Percentiles rank a stretch among this genome's conserved stretches.
Evolutionary conservation across 2,888 invertebrate genomes (phyloP).

Genomic region (Eupithecia abbreviata): DNA sequence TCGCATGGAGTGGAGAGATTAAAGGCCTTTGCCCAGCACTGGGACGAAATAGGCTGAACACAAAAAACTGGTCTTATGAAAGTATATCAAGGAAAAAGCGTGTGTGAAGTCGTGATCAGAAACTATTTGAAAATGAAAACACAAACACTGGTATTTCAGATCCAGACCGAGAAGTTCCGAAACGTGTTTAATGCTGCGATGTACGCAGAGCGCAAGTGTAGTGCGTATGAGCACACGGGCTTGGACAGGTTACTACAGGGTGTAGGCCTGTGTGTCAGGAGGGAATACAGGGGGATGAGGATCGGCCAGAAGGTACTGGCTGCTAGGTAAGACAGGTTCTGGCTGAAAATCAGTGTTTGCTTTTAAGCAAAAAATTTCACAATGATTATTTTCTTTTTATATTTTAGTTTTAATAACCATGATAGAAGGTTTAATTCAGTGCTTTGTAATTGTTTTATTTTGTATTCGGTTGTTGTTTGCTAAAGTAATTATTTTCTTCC

Average conservation of each 20-base stretch:
- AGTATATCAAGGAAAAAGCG: no score
- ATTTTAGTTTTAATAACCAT: no score
- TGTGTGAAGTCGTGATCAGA: background rate
- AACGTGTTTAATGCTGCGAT: background rate
- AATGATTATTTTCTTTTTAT: no score
- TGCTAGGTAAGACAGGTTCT: background rate
- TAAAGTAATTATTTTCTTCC: background rate
- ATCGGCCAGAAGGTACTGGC: constrained; percentile 5
- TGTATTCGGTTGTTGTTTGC: background rate
- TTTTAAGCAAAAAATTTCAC: no score
- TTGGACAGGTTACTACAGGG: constrained; percentile 2
- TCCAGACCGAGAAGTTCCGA: background rate
- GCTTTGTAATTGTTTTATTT: background rate
- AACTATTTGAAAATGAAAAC: background rate
- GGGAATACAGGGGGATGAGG: background rate
- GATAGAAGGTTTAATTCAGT: background rate
- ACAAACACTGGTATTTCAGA: background rate
- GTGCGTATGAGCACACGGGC: constrained; percentile 4
- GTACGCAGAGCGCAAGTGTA: background rate
- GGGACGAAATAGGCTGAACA: no score
- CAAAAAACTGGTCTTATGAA: no score
- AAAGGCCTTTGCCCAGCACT: no score
- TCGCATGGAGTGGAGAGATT: no score
- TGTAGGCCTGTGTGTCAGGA: background rate
- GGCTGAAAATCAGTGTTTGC: no score